A percentile compares a stretch with the other conserved stretches of the same genome.
These are phyloP conservation scores for Luehdorfia chinensis DNA, from an alignment of 1,140 invertebrate species.

Conservation along the genomic window DNA sequence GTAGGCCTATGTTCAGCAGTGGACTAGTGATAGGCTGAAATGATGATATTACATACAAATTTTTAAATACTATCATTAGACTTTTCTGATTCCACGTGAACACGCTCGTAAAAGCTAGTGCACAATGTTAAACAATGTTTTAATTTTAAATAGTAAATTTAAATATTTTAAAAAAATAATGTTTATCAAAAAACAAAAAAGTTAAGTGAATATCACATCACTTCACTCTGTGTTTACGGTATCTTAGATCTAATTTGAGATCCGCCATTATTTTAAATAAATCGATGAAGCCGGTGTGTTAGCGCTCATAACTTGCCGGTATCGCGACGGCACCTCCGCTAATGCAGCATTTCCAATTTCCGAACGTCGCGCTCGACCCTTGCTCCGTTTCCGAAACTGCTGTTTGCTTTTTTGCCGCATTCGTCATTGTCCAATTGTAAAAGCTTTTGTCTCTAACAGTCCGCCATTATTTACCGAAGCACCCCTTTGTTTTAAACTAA, in stretches of 20 bases:
- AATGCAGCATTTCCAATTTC: constrained; percentile 67
- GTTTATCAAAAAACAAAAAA: too few relatives aligned
- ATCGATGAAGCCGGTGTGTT: constrained; percentile 11
- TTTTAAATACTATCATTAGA: too few relatives aligned
- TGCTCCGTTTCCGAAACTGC: constrained; percentile 32
- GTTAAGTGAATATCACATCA: too few relatives aligned
- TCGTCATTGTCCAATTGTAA: constrained; percentile 61
- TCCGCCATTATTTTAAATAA: constrained; percentile 13
- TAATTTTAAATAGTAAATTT: too few relatives aligned
- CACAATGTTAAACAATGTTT: too few relatives aligned
- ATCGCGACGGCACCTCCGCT: constrained; percentile 47
- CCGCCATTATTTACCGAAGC: constrained; percentile 25
- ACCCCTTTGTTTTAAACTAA: constrained; percentile 24
- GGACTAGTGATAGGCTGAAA: too few relatives aligned
- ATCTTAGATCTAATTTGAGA: constrained; percentile 9
- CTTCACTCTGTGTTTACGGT: too few relatives aligned
- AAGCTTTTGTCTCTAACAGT: constrained; percentile 41
- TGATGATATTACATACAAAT: too few relatives aligned
- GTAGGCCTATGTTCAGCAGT: too few relatives aligned
- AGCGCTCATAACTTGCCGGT: constrained; percentile 57
- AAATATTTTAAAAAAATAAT: too few relatives aligned
- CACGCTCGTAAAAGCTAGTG: too few relatives aligned
- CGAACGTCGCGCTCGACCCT: constrained; percentile 37
- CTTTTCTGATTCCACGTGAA: too few relatives aligned
- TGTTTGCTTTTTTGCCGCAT: constrained; percentile 62